Percentiles rank a stretch among this genome's conserved stretches.
phyloP scores from a whole-genome alignment of 2,113 vertebrate species.

The Trinectes maculatus region DNA sequence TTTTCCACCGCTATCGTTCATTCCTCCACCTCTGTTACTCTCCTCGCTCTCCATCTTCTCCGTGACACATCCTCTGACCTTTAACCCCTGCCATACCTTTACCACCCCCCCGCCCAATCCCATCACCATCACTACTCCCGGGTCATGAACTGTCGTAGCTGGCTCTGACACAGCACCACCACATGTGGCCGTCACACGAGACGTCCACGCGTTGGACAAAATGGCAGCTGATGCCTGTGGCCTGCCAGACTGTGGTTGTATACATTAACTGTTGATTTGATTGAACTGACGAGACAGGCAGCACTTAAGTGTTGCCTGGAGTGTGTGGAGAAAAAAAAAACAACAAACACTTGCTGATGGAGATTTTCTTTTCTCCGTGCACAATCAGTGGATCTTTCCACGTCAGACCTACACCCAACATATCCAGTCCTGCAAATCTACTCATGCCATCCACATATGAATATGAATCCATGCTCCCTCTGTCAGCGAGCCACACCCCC shows the following conservation, averaged over 20 bases:
- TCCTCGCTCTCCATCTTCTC: background rate
- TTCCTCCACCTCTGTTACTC: constrained; percentile 1
- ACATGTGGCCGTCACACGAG: constrained; percentile 1
- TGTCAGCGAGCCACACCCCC: constrained; percentile 32
- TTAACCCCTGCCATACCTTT: too few species aligned
- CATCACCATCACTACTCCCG: background rate
- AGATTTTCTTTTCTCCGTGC: background rate
- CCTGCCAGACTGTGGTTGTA: constrained; percentile 8
- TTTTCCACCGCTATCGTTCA: constrained; percentile 42
- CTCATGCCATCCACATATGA: constrained; percentile 6
- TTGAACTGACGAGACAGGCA: constrained; percentile 18
- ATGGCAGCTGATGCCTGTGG: constrained; percentile 4
- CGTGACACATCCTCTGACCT: background rate
- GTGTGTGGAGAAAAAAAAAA: background rate
- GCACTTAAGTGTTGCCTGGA: constrained; percentile 26
- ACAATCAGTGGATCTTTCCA: background rate
- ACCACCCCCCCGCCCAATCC: background rate
- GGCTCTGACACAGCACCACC: background rate
- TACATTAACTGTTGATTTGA: constrained; percentile 35
- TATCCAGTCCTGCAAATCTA: background rate
- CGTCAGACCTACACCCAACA: background rate
- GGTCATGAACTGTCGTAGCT: background rate
- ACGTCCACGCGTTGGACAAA: background rate
- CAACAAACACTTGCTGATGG: constrained; percentile 13
- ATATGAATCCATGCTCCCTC: background rate